Base-by-base conservation (phyloP, 2,888 invertebrate species). In the Tipula helvola region DNA sequence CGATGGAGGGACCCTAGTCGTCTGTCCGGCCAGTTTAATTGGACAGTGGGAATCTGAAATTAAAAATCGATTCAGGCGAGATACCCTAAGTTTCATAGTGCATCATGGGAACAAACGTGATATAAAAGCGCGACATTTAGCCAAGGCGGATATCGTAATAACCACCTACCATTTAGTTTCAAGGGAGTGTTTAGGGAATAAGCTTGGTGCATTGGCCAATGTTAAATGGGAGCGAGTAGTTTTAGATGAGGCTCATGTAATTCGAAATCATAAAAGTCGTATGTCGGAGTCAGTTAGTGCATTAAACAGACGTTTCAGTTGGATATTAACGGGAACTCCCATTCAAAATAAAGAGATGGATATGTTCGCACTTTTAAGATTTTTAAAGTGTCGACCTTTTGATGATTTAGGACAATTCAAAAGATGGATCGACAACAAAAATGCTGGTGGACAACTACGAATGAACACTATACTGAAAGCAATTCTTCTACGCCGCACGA, bases 241-340 rank as follows among this genome's bases (percentile, higher is more conserved):
- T 87, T 92, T 99, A 36, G 99, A 99, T 92, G 99, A 99, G 92
- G 99, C 97, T 0, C 99, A 99, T 91, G 93, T 94, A 71, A 96
- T 99, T 8, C 95, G 98, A 88, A 99, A 99, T 92, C 94, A 96
- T 90, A 97, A 97, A 91, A 94, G 96, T 8, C 93, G 94, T 88
- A 95, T 95, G 0, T 95, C 97, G 0, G 90, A 92, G 87, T 95
- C 96, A 0, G 95, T 95, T 7, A 95, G 95, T 90, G 91, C 92
- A 2, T 91, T 97, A 85, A 89, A 90, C 0, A 94, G 94, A 5
- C 93, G 91, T 87, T 92, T 93, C 1, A 94, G 97, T 12, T 97
- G 97, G 97, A 95, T 95, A 0, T 93, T 99, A 28, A 98, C 98
- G 0, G 99, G 99, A 39, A 98, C 98, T 0, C 99, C 99, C 0